A percentile compares a stretch with the other conserved stretches of the same genome.
phyloP scores from a whole-genome alignment of 1,140 invertebrate species.

The Trissolcus basalis region DNA sequence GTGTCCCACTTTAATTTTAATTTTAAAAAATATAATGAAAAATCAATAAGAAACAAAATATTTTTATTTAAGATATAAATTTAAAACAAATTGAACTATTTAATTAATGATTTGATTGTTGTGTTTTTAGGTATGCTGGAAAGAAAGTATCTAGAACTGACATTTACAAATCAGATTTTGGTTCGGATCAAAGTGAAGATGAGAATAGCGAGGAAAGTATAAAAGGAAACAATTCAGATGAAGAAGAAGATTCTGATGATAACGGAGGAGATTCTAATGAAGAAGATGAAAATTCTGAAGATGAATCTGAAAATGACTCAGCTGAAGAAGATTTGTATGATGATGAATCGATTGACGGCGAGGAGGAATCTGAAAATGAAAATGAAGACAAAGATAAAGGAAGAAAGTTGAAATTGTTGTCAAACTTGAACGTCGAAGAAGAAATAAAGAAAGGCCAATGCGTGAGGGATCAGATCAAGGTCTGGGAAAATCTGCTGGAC shows the following conservation, averaged over 20 bases:
- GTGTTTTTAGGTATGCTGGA: slow-evolving; percentile 82
- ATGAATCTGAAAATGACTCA: not conserved
- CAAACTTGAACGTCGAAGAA: slow-evolving; percentile 77
- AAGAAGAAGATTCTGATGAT: slow-evolving; percentile 12
- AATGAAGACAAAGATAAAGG: slow-evolving; percentile 52
- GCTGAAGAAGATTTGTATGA: not conserved
- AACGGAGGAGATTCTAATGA: slow-evolving; percentile 47
- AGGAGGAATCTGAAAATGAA: slow-evolving; percentile 15
- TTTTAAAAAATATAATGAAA: too few relatives aligned
- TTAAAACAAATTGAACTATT: slow-evolving; percentile 3
- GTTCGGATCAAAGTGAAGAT: not conserved
- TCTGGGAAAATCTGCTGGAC: slow-evolving; percentile 91
- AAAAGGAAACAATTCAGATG: slow-evolving; percentile 47
- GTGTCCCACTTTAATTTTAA: too few relatives aligned
- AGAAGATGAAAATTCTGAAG: slow-evolving; percentile 23
- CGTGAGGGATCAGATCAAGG: slow-evolving; percentile 83
- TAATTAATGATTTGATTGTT: too few relatives aligned
- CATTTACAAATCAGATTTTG: slow-evolving; percentile 58
- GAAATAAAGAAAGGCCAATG: slow-evolving; percentile 86
- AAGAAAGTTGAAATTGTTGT: slow-evolving; percentile 66
- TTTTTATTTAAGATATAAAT: slow-evolving; percentile 16
- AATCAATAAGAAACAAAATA: too few relatives aligned
- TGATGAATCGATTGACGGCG: not conserved
- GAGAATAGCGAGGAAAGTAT: not conserved
- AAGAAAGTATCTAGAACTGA: slow-evolving; percentile 80